Percentiles rank a stretch among this genome's conserved stretches.
Conservation (phyloP, 23 tunicate genomes). For the Halocynthia roretzi region DNA sequence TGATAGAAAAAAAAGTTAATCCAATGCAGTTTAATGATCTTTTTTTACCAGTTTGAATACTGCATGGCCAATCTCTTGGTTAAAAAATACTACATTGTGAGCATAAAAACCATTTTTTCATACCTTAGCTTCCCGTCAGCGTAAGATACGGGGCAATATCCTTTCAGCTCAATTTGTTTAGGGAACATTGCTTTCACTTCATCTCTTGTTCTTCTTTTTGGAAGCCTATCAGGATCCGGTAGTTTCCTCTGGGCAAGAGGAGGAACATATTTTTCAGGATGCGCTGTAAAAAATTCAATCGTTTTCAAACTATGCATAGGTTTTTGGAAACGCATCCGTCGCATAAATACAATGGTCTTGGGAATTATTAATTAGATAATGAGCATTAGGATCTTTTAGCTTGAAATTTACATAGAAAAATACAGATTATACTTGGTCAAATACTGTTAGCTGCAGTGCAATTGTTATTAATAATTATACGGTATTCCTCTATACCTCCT, state of each 20-base stretch:
- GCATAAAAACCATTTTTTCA: neutral
- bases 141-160: constrained; percentile 88
- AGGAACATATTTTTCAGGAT: constrained; percentile 71
- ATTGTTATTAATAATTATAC: too few relatives aligned
- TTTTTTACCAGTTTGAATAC: too few relatives aligned
- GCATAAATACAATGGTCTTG: too few relatives aligned
- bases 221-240: constrained; percentile 50
- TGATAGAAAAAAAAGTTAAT: neutral
- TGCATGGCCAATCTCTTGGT: too few relatives aligned
- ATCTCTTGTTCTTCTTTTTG: constrained; percentile 39
- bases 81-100: too few relatives aligned
- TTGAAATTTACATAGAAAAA: neutral
- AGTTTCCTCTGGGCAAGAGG: constrained; percentile 37
- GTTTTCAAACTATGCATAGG: too few relatives aligned
- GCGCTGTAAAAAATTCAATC: constrained; percentile 39
- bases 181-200: constrained; percentile 77
- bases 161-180: constrained; percentile 52
- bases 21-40: too few relatives aligned
- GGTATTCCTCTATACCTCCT: too few relatives aligned
- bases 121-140: constrained; percentile 54
- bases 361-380: too few relatives aligned
- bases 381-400: neutral
- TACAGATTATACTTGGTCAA: neutral
- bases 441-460: too few relatives aligned
- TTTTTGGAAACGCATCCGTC: too few relatives aligned